A percentile compares a stretch with the other conserved stretches of the same genome.
These are phyloP conservation scores for Orthonychiurus folsomi DNA, from an alignment of 2,888 invertebrate genomes.

Conservation along the genomic window DNA sequence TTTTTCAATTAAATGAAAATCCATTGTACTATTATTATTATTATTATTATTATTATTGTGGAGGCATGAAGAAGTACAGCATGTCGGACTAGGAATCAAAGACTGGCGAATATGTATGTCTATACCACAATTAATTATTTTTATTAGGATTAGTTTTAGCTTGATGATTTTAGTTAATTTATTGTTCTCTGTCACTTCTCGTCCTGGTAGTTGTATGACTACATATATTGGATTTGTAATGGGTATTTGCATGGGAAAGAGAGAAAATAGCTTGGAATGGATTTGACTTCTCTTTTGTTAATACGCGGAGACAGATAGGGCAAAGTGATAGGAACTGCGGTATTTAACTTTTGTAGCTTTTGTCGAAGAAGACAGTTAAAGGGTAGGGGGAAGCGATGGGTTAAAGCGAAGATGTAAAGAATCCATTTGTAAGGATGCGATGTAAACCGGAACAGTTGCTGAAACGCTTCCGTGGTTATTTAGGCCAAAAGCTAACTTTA, in stretches of 20 bases:
- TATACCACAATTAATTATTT: too few relatives aligned
- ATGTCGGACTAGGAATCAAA: too few relatives aligned
- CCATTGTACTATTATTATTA: neutral
- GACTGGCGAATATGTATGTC: too few relatives aligned
- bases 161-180: too few relatives aligned
- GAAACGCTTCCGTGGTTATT: slow-evolving; percentile 33
- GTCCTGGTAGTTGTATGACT: too few relatives aligned
- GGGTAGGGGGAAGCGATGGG: neutral
- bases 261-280: too few relatives aligned
- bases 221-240: too few relatives aligned
- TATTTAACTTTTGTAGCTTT: neutral
- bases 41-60: neutral
- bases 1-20: neutral
- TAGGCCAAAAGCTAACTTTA: slow-evolving; percentile 27
- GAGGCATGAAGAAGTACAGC: neutral
- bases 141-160: too few relatives aligned
- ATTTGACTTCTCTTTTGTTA: too few relatives aligned
- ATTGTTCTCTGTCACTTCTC: too few relatives aligned
- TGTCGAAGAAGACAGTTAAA: neutral
- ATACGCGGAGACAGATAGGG: neutral
- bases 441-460: slow-evolving; percentile 34
- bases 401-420: neutral
- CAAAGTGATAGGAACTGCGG: neutral
- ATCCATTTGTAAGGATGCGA: neutral
- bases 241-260: too few relatives aligned